phyloP scores from a whole-genome alignment of 2,113 vertebrate species.

The Erythrolamprus reginae region DNA sequence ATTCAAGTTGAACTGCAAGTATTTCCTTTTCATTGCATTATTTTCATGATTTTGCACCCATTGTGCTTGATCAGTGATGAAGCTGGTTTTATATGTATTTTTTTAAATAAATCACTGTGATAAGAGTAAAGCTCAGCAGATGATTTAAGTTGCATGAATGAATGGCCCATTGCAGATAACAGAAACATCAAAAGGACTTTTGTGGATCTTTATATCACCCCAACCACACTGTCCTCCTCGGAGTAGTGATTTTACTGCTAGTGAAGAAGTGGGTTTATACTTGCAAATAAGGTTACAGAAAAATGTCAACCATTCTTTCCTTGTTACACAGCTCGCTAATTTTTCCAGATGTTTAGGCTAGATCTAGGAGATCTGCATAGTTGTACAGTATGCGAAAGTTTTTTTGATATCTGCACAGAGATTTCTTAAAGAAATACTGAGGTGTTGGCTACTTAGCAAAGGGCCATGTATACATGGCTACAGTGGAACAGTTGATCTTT shows the following conservation, averaged over 20 bases:
- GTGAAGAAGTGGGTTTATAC: not conserved
- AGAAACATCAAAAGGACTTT: not conserved
- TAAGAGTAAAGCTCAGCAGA: not conserved
- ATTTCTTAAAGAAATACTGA: not conserved
- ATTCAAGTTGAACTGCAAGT: not conserved
- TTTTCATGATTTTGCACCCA: not conserved
- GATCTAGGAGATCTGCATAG: not conserved
- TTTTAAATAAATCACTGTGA: not conserved
- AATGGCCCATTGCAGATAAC: not conserved
- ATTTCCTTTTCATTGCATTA: not conserved
- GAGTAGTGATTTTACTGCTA: not conserved
- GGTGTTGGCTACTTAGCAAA: not conserved
- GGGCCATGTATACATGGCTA: not conserved
- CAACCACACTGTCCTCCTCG: not conserved
- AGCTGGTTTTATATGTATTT: not conserved
- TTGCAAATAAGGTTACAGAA: not conserved
- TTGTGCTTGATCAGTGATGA: not conserved
- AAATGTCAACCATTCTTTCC: not conserved
- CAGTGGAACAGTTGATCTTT: not conserved
- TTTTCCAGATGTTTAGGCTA: not conserved
- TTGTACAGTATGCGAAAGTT: not conserved
- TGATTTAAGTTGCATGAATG: not conserved
- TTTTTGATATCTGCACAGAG: not conserved
- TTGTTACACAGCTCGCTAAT: not conserved
- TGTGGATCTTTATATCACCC: not conserved